Percentiles rank a stretch among this genome's conserved stretches.
Evolutionary conservation across 2,113 vertebrate genomes (phyloP).

Genomic region (Tychaedon coryphoeus): DNA sequence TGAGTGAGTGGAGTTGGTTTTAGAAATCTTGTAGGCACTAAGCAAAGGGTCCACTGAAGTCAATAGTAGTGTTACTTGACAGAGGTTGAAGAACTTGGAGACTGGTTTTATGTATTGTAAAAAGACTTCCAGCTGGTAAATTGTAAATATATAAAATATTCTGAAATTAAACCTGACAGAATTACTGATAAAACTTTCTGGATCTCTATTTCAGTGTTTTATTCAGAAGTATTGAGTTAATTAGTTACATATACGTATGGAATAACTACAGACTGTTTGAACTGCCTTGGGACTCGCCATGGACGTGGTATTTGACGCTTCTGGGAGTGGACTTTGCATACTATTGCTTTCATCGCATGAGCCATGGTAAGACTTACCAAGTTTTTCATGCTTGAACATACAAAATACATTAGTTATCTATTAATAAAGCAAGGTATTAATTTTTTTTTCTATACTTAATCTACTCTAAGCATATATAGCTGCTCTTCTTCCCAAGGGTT

Average conservation of each 20-base stretch:
- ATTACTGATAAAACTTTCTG: background rate
- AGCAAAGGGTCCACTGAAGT: background rate
- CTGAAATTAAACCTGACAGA: background rate
- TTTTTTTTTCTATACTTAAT: background rate
- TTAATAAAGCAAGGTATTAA: background rate
- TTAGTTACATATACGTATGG: slow-evolving; percentile 86
- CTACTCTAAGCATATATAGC: background rate
- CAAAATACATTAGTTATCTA: background rate
- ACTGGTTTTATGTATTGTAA: background rate
- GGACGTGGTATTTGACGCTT: slow-evolving; percentile 90
- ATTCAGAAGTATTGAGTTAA: slow-evolving; percentile 82
- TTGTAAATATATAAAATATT: background rate
- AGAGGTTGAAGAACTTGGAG: background rate
- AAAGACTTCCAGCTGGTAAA: background rate
- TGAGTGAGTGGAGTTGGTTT: background rate
- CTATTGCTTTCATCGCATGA: slow-evolving; percentile 89
- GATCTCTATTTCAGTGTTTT: slow-evolving; percentile 73
- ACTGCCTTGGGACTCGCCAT: slow-evolving; percentile 87
- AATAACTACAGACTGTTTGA: slow-evolving; percentile 80
- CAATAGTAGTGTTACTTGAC: background rate
- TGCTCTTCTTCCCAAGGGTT: background rate
- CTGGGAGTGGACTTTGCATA: slow-evolving; percentile 88
- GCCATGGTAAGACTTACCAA: slow-evolving; percentile 79
- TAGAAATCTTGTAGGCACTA: background rate
- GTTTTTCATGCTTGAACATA: background rate